These are phyloP conservation scores for Samia ricini DNA, from an alignment of 1,140 invertebrate genomes.

Conservation along the genomic window DNA sequence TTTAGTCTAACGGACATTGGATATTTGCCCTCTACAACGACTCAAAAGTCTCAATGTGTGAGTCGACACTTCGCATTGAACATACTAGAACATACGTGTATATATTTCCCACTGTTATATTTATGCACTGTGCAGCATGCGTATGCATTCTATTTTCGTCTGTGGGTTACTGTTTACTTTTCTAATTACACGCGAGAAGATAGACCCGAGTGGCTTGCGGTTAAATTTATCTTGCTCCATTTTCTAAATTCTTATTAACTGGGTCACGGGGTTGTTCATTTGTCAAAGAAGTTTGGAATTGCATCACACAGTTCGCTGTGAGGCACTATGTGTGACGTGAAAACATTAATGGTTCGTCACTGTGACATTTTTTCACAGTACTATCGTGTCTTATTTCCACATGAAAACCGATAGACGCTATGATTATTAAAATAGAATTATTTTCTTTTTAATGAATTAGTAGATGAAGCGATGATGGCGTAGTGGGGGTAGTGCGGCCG, in stretches of 20 bases:
- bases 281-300: conserved; percentile 7
- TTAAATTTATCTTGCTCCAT: conserved; percentile 61
- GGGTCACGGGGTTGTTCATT: conserved; percentile 49
- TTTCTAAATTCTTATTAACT: conserved; percentile 54
- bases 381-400: not conserved
- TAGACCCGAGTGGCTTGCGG: conserved; percentile 47
- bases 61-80: not conserved
- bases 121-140: conserved; percentile 6
- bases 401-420: too few species aligned
- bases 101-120: not conserved
- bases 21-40: not conserved
- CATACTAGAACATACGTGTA: not conserved
- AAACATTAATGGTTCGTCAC: not conserved
- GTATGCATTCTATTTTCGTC: conserved; percentile 37
- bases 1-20: not conserved
- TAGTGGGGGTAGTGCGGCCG: too few species aligned
- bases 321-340: not conserved
- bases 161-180: conserved; percentile 50
- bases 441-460: too few species aligned
- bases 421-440: too few species aligned
- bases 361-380: not conserved
- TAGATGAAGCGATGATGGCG: too few species aligned
- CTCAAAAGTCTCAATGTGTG: not conserved
- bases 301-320: not conserved
- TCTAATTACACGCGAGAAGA: conserved; percentile 53